Evolutionary conservation across 2,113 vertebrate species (phyloP), one percentile per base, ranked within the genome.

Genomic region (Rhagologus leucostigma): DNA sequence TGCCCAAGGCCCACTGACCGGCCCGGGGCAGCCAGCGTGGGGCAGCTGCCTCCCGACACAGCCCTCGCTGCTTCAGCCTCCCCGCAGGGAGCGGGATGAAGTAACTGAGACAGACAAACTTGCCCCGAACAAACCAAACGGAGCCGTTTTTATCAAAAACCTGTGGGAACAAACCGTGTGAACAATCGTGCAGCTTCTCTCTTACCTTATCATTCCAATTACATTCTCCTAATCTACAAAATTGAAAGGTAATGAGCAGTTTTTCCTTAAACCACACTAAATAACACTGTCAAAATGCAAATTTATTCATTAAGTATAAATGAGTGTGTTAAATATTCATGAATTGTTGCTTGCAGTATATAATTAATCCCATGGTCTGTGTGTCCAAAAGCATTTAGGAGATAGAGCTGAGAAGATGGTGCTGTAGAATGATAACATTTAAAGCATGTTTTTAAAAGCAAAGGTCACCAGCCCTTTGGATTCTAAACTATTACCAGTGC

Each of bases 301-400:
- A 98, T 98, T 98, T 98, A 98, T 98, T 98, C 97, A 98, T 98
- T 98, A 98, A 98, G 97, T 98, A 98, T 98, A 98, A 98, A 98
- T 98, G 97, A 98, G 93, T 65, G 60, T 97, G 96, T 98, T 98
- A 98, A 98, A 98, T 98, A 98, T 98, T 98, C 98, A 98, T 98
- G 98, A 98, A 97, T 96, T 98, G 97, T 98, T 98, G 94, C 96
- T 98, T 95, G 95, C 94, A 94, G 96, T 97, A 96, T 98, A 96
- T 98, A 98, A 98, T 98, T 98, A 98, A 98, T 98, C 98, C 97
- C 96, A 93, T 95, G 97, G 97, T 98, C 96, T 98, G 92, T 97
- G 95, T 97, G 97, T 98, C 98, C 97, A 98, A 98, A 96, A 97
- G 91, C 92, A 95, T 94, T 97, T 98, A 97, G 87, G 95, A 96